Evolutionary conservation across 2,113 vertebrate species (phyloP).

Genomic region (Atherinomorus stipes): DNA sequence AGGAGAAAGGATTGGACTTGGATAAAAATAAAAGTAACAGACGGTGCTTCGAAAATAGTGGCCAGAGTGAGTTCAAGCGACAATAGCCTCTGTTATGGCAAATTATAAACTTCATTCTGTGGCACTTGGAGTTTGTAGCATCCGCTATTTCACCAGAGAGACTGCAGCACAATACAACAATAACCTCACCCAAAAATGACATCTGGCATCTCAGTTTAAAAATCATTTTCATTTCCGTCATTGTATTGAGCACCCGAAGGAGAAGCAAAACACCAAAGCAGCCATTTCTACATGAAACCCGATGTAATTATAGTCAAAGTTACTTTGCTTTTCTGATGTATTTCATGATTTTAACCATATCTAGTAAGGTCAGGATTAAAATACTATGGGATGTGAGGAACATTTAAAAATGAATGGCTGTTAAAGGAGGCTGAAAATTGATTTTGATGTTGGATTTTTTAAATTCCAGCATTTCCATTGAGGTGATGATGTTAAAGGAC

Average conservation of each 20-base stretch:
- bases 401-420: conserved; percentile 27
- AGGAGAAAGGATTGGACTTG: conserved; percentile 1
- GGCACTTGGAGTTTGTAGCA: conserved; percentile 4
- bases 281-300: background rate
- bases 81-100: conserved; percentile 4
- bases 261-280: conserved; percentile 6
- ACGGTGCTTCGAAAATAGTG: background rate
- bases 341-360: conserved; percentile 26
- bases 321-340: conserved; percentile 18
- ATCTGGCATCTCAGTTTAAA: conserved; percentile 7
- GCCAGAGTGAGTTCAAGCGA: conserved; percentile 18
- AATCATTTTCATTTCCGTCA: background rate
- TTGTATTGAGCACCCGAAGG: conserved; percentile 4
- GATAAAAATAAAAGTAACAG: conserved; percentile 1
- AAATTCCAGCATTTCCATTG: conserved; percentile 13
- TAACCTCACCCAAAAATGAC: conserved; percentile 2
- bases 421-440: conserved; percentile 21
- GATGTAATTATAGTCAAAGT: conserved; percentile 5
- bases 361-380: background rate
- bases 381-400: conserved; percentile 3
- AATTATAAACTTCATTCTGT: conserved; percentile 20
- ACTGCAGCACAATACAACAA: conserved; percentile 25
- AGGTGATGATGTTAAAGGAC: conserved; percentile 27
- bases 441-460: conserved; percentile 19
- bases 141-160: background rate